A percentile compares a stretch with the other conserved stretches of the same genome.
These are phyloP conservation scores for Tachycineta bicolor DNA, from an alignment of 2,113 vertebrate genomes.

Conservation along the genomic window DNA sequence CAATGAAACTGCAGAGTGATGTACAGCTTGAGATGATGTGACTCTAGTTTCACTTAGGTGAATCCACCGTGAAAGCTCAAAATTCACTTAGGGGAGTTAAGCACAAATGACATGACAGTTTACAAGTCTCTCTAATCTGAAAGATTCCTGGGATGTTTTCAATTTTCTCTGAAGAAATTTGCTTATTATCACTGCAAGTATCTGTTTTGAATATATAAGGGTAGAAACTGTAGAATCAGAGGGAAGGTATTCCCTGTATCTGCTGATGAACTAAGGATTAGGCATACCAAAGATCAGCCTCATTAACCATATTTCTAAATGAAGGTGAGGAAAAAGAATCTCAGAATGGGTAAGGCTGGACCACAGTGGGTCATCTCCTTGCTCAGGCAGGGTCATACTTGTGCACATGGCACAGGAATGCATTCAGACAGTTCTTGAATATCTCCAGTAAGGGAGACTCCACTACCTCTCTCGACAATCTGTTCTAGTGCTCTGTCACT, in stretches of 20 bases:
- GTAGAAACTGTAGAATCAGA: background rate
- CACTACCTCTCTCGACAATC: background rate
- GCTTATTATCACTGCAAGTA: background rate
- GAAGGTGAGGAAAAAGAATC: background rate
- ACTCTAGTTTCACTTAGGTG: background rate
- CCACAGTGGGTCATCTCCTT: background rate
- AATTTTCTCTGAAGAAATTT: background rate
- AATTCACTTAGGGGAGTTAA: constrained; percentile 18
- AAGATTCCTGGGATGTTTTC: background rate
- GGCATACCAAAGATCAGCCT: background rate
- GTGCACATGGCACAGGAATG: background rate
- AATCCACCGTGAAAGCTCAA: constrained; percentile 32
- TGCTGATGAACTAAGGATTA: background rate
- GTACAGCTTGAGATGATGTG: background rate
- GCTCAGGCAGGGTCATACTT: background rate
- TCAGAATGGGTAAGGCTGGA: background rate
- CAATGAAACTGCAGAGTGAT: background rate
- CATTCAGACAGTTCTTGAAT: background rate
- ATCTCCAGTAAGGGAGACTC: background rate
- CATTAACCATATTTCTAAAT: background rate
- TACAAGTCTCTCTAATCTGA: background rate
- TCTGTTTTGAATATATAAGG: background rate
- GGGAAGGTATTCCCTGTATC: background rate
- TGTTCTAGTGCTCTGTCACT: background rate
- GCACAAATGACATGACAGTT: background rate